phyloP scores from a whole-genome alignment of 2,113 vertebrate genomes.

The Antechinus stuartii region DNA sequence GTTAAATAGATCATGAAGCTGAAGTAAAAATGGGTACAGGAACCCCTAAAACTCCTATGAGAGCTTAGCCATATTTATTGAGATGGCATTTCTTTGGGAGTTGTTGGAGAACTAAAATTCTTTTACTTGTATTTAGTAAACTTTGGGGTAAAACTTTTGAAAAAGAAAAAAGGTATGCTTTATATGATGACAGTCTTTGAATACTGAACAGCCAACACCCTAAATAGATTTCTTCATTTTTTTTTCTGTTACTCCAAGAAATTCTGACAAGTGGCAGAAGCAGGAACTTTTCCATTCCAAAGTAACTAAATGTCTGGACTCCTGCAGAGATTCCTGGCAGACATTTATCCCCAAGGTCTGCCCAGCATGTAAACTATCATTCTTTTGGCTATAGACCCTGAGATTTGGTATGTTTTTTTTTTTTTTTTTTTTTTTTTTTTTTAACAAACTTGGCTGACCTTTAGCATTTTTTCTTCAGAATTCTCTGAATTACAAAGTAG shows the following conservation, averaged over 20 bases:
- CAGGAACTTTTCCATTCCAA: conserved; percentile 24
- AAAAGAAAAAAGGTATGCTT: conserved; percentile 31
- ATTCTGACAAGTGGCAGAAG: conserved; percentile 56
- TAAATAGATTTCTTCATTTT: conserved; percentile 64
- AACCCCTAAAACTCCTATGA: neutral
- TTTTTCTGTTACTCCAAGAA: conserved; percentile 46
- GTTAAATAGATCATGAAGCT: neutral
- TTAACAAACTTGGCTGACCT: conserved; percentile 61
- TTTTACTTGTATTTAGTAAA: conserved; percentile 4
- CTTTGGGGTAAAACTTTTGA: conserved; percentile 42
- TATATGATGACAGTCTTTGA: conserved; percentile 39
- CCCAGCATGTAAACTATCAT: conserved; percentile 68
- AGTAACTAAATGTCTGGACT: conserved; percentile 72
- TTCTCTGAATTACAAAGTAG: conserved; percentile 14
- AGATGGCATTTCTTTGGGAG: conserved; percentile 12
- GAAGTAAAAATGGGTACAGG: conserved; percentile 4
- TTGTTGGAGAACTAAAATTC: neutral
- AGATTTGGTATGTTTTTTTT: conserved; percentile 60
- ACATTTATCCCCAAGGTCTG: conserved; percentile 58
- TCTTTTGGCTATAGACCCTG: conserved; percentile 64
- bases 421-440: conserved; percentile 12
- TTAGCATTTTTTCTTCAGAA: conserved; percentile 57
- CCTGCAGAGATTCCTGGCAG: neutral
- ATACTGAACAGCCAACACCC: conserved; percentile 47
- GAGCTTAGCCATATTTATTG: neutral